phyloP scores from a whole-genome alignment of 2,888 invertebrate genomes.

The Hoplodrina ambigua region DNA sequence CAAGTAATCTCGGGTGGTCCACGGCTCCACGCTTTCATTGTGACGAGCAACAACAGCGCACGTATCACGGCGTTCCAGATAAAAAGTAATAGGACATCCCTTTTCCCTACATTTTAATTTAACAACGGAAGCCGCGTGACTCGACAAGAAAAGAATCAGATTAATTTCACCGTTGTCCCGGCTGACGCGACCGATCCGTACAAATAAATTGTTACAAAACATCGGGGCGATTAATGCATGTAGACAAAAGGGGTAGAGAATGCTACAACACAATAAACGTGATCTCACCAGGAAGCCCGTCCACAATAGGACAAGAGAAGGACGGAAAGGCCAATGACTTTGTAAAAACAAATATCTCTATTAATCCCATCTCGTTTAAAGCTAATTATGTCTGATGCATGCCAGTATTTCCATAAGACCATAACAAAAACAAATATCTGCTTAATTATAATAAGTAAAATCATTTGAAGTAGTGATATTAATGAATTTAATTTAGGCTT shows the following conservation, averaged over 20 bases:
- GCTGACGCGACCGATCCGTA: slow-evolving; percentile 70
- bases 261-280: slow-evolving; percentile 78
- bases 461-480: slow-evolving; percentile 36
- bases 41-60: slow-evolving; percentile 64
- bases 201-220: slow-evolving; percentile 81
- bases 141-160: slow-evolving; percentile 84
- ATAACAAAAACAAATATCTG: slow-evolving; percentile 17
- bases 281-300: slow-evolving; percentile 82
- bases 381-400: slow-evolving; percentile 40
- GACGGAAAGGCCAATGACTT: slow-evolving; percentile 79
- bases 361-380: slow-evolving; percentile 44
- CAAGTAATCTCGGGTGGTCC: slow-evolving; percentile 74
- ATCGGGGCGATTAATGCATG: slow-evolving; percentile 70
- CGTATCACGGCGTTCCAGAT: slow-evolving; percentile 70
- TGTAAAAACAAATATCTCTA: slow-evolving; percentile 73
- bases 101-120: slow-evolving; percentile 83
- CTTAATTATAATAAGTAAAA: slow-evolving; percentile 9
- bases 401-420: slow-evolving; percentile 21
- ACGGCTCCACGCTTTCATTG: slow-evolving; percentile 71
- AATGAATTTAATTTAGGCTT: slow-evolving; percentile 67
- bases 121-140: slow-evolving; percentile 88
- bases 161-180: slow-evolving; percentile 82
- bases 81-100: slow-evolving; percentile 80
- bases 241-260: slow-evolving; percentile 77
- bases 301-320: slow-evolving; percentile 77